A percentile compares a stretch with the other conserved stretches of the same genome.
Evolutionary conservation across 2,113 vertebrate genomes (phyloP).

Genomic region (Paradoxurus hermaphroditus): DNA sequence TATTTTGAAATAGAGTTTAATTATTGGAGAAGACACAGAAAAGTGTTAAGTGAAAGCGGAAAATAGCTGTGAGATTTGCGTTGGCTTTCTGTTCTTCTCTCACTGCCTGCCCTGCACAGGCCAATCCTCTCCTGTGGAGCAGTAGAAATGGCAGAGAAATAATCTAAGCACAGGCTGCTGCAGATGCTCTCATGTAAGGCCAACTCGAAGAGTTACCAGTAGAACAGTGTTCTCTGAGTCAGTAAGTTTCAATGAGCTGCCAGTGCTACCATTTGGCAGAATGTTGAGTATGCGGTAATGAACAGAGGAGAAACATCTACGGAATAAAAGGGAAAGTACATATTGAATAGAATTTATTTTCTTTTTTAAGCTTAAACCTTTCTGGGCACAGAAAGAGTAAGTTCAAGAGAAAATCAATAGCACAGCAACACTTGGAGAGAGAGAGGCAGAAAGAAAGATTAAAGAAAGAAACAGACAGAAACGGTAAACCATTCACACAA

Average conservation of each 20-base stretch:
- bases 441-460: fast-evolving
- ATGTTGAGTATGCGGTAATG: fast-evolving
- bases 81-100: neutral
- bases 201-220: neutral
- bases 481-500: neutral
- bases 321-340: neutral
- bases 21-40: neutral
- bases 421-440: neutral
- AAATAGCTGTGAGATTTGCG: neutral
- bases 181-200: neutral
- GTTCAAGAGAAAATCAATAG: neutral
- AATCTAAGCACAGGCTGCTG: neutral
- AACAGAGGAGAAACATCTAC: neutral
- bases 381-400: neutral
- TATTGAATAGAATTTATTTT: neutral
- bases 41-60: neutral
- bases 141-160: neutral
- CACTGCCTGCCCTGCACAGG: neutral
- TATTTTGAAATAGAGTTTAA: neutral
- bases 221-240: neutral
- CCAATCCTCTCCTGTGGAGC: neutral
- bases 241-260: neutral
- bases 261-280: neutral
- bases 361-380: too few species aligned
- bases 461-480: neutral